Conservation (phyloP, 2,113 vertebrate species). For the Elgaria multicarinata region DNA sequence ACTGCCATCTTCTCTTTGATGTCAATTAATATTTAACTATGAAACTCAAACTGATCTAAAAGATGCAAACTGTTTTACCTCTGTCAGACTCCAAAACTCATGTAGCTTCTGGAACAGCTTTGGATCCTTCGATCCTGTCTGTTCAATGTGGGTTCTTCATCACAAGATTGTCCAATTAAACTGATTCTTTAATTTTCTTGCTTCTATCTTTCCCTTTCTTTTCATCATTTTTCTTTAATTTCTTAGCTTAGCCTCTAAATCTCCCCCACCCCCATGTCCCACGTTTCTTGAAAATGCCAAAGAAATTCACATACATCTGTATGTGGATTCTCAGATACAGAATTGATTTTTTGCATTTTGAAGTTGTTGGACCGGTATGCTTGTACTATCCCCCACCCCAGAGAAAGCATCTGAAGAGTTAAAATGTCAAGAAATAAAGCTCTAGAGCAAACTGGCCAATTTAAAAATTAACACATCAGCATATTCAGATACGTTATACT, state of each 20-base stretch:
- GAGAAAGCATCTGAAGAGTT: not conserved
- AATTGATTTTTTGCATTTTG: not conserved
- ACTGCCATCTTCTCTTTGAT: not conserved
- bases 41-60: not conserved
- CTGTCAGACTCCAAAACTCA: not conserved
- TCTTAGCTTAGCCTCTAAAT: not conserved
- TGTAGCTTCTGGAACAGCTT: not conserved
- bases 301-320: not conserved
- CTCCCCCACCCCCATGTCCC: too few relatives aligned
- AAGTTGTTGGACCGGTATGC: not conserved
- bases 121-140: not conserved
- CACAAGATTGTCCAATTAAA: not conserved
- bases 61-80: not conserved
- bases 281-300: not conserved
- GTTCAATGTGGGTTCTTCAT: not conserved
- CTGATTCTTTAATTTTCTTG: not conserved
- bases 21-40: not conserved
- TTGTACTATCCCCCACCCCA: not conserved
- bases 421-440: not conserved
- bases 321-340: not conserved
- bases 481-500: not conserved
- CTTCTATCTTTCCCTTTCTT: not conserved
- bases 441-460: not conserved
- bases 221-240: not conserved
- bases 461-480: not conserved